Conservation (phyloP, 1,140 invertebrate species). For the Caerostris darwini region DNA sequence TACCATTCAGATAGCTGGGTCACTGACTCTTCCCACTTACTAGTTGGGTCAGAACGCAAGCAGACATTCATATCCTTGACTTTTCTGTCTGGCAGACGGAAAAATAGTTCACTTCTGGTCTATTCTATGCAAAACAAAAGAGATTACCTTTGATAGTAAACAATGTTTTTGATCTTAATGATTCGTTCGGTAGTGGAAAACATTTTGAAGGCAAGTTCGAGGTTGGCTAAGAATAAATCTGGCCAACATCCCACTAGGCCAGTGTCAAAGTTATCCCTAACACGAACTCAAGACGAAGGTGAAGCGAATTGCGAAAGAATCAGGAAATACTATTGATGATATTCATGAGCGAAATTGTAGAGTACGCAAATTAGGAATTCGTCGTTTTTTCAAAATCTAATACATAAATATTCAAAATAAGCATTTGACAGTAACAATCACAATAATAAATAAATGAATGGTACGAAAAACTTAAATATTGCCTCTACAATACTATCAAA, state of each 20-base stretch:
- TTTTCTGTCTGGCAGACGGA: not conserved
- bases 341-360: no score
- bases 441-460: no score
- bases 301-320: not conserved
- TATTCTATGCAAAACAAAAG: not conserved
- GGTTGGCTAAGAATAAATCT: conserved; percentile 67
- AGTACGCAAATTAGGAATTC: no score
- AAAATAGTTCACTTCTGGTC: not conserved
- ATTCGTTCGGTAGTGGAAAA: not conserved
- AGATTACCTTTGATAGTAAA: not conserved
- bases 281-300: not conserved
- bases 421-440: no score
- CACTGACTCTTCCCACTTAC: conserved; percentile 13
- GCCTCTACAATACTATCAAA: no score
- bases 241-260: conserved; percentile 51
- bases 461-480: no score
- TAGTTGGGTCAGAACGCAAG: conserved; percentile 24
- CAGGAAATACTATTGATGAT: no score
- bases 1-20: conserved; percentile 6
- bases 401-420: no score
- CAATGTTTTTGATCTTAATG: conserved; percentile 13
- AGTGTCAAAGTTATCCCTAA: conserved; percentile 37
- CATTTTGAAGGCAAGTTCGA: conserved; percentile 46
- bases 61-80: not conserved
- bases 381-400: no score